phyloP scores from a whole-genome alignment of 2,113 vertebrate genomes.

The Rhinichthys klamathensis region DNA sequence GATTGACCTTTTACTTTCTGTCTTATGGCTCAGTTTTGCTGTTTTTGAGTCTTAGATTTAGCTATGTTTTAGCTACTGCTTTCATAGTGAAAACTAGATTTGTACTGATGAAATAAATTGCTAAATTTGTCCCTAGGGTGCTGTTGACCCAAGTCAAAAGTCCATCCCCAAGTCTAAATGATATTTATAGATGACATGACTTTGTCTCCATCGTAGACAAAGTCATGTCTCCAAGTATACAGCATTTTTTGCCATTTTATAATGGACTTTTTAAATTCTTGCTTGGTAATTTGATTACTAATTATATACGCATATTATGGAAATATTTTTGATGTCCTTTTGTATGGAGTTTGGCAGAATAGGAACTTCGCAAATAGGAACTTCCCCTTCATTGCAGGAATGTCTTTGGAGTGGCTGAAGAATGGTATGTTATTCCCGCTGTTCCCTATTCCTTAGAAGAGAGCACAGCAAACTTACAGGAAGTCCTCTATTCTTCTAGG shows the following conservation, averaged over 20 bases:
- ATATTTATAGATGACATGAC: too few species aligned
- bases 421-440: constrained; percentile 28
- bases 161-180: too few species aligned
- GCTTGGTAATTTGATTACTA: constrained; percentile 4
- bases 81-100: not conserved
- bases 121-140: not conserved
- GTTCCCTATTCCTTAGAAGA: constrained; percentile 21
- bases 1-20: constrained; percentile 17
- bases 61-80: not conserved
- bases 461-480: constrained; percentile 53
- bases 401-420: constrained; percentile 46
- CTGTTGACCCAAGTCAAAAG: not conserved
- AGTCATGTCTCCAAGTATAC: too few species aligned
- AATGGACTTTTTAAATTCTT: not conserved
- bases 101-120: not conserved
- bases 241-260: not conserved
- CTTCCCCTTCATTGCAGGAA: constrained; percentile 54
- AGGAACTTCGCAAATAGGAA: constrained; percentile 36
- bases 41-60: not conserved
- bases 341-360: constrained; percentile 49
- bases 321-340: constrained; percentile 44
- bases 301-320: constrained; percentile 30
- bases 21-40: not conserved
- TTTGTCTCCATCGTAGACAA: too few species aligned
- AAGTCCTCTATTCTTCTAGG: constrained; percentile 58